phyloP scores from a whole-genome alignment of 2,888 invertebrate genomes.

The Agrochola litura region DNA sequence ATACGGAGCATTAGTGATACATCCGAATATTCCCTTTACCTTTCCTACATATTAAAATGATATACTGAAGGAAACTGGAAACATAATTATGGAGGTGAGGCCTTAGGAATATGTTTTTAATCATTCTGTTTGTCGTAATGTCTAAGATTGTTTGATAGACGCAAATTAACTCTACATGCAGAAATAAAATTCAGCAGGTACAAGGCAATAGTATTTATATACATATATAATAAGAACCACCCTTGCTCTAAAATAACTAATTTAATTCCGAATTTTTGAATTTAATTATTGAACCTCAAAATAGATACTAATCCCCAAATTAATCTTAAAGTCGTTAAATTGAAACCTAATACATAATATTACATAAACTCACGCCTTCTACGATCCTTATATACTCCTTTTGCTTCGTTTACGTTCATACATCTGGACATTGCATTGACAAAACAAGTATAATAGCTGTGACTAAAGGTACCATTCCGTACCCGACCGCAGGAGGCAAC shows the following conservation, averaged over 20 bases:
- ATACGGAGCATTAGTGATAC: constrained; percentile 25
- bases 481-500: no score
- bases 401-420: neutral
- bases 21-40: constrained; percentile 29
- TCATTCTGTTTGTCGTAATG: neutral
- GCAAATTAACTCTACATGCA: neutral
- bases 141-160: neutral
- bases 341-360: no score
- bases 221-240: no score
- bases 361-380: neutral
- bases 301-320: no score
- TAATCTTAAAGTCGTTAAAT: no score
- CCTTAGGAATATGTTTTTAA: neutral
- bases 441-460: neutral
- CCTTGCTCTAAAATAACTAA: no score
- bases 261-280: no score
- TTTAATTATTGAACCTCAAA: no score
- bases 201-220: neutral
- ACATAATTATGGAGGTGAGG: neutral
- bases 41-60: constrained; percentile 26
- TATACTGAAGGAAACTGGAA: constrained; percentile 1
- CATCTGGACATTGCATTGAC: neutral
- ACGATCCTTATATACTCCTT: neutral
- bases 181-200: neutral
- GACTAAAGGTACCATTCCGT: no score